Evolutionary conservation across 2,797 vertebrate genomes (phyloP).

Genomic region (Craterocephalus amniculus): DNA sequence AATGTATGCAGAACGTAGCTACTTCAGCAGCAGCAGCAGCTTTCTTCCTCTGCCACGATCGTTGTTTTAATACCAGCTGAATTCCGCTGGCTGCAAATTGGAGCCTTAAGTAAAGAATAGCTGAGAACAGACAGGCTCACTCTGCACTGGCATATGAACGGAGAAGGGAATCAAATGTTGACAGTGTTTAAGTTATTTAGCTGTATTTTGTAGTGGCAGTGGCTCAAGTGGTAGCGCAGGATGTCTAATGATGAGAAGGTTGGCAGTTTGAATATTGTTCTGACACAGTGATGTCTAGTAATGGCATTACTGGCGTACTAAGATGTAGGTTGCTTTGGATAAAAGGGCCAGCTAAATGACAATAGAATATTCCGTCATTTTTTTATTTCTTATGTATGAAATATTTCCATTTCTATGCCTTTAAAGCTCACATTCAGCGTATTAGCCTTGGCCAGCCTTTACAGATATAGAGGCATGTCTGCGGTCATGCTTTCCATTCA

Average conservation of each 20-base stretch:
- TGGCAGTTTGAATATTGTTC: too few relatives aligned
- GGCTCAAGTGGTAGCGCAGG: too few relatives aligned
- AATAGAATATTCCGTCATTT: background rate
- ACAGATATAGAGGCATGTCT: background rate
- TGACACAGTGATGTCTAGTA: too few relatives aligned
- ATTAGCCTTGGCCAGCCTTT: background rate
- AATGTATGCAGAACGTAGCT: slow-evolving; percentile 82
- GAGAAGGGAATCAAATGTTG: slow-evolving; percentile 22
- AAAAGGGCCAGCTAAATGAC: too few relatives aligned
- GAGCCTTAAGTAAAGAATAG: slow-evolving; percentile 59
- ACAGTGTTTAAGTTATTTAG: slow-evolving; percentile 12
- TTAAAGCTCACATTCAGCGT: background rate
- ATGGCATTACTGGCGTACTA: too few relatives aligned
- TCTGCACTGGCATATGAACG: slow-evolving; percentile 34
- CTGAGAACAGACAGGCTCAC: slow-evolving; percentile 42
- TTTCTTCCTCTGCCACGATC: slow-evolving; percentile 41
- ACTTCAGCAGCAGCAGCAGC: slow-evolving; percentile 67
- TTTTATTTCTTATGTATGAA: background rate
- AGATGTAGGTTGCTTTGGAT: too few relatives aligned
- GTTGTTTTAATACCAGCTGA: slow-evolving; percentile 64
- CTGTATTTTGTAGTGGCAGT: background rate
- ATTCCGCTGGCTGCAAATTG: slow-evolving; percentile 55
- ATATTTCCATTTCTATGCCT: background rate
- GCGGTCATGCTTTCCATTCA: background rate
- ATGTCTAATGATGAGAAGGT: too few relatives aligned